A percentile compares a stretch with the other conserved stretches of the same genome.
These are phyloP conservation scores for Mastacembelus armatus DNA, from an alignment of 2,797 vertebrate genomes.

Conservation along the genomic window DNA sequence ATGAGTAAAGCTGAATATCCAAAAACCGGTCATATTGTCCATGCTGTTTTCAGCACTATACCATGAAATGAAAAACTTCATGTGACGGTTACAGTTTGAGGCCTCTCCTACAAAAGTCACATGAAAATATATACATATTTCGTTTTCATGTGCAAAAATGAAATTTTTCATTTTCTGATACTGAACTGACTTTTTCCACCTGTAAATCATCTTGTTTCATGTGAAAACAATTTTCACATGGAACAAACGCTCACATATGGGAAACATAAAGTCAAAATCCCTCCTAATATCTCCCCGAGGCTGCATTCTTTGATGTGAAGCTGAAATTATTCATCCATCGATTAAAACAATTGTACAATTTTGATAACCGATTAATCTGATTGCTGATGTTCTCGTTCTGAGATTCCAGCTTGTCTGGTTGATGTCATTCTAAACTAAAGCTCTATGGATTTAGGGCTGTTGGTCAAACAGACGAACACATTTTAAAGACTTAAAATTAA, in stretches of 20 bases:
- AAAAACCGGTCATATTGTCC: neutral
- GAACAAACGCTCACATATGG: neutral
- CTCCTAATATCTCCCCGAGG: too few species aligned
- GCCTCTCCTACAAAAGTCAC: neutral
- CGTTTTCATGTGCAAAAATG: neutral
- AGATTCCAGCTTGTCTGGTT: neutral
- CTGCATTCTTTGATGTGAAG: neutral
- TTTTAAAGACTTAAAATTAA: too few species aligned
- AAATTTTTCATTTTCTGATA: neutral
- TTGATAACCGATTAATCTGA: neutral
- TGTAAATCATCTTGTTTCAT: neutral
- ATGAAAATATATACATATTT: neutral
- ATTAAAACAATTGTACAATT: neutral
- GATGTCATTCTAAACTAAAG: neutral
- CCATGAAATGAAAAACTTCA: neutral
- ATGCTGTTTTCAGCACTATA: slow-evolving; percentile 53
- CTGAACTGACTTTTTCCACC: neutral
- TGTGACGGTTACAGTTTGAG: neutral
- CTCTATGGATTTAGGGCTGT: neutral
- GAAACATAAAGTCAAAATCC: neutral
- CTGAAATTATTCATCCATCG: neutral
- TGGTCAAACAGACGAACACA: neutral
- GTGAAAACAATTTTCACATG: neutral
- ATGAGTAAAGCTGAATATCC: slow-evolving; percentile 18
- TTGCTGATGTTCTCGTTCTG: neutral